Evolutionary conservation across 1,140 invertebrate genomes (phyloP).

Genomic region (Homalodisca vitripennis): DNA sequence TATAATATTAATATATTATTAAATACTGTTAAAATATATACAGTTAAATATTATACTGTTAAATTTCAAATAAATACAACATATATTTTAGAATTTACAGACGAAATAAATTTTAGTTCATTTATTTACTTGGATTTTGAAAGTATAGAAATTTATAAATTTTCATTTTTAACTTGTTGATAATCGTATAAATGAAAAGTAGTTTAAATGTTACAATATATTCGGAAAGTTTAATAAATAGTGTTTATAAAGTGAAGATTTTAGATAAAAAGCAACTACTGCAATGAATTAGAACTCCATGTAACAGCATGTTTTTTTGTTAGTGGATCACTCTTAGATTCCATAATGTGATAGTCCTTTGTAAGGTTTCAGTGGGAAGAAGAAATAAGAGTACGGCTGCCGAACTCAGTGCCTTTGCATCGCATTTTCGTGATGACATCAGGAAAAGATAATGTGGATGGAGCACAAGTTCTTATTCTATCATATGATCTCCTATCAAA

Average conservation of each 20-base stretch:
- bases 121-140: too few species aligned
- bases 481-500: slow-evolving; percentile 76
- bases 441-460: slow-evolving; percentile 60
- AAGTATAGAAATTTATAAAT: too few species aligned
- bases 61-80: too few species aligned
- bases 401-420: slow-evolving; percentile 57
- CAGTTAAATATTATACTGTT: too few species aligned
- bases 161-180: background rate
- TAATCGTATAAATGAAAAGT: background rate
- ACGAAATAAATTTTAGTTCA: too few species aligned
- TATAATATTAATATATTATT: too few species aligned
- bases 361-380: slow-evolving; percentile 62
- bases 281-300: too few species aligned
- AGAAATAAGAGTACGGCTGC: slow-evolving; percentile 69
- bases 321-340: too few species aligned
- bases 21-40: too few species aligned
- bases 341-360: too few species aligned
- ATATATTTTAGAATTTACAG: too few species aligned
- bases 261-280: background rate
- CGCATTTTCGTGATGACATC: slow-evolving; percentile 61
- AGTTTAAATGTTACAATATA: background rate
- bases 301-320: too few species aligned
- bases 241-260: background rate
- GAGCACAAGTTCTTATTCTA: slow-evolving; percentile 69
- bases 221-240: background rate